A percentile compares a stretch with the other conserved stretches of the same genome.
phyloP scores from a whole-genome alignment of 2,888 invertebrate species.

The Eudemis profundana region DNA sequence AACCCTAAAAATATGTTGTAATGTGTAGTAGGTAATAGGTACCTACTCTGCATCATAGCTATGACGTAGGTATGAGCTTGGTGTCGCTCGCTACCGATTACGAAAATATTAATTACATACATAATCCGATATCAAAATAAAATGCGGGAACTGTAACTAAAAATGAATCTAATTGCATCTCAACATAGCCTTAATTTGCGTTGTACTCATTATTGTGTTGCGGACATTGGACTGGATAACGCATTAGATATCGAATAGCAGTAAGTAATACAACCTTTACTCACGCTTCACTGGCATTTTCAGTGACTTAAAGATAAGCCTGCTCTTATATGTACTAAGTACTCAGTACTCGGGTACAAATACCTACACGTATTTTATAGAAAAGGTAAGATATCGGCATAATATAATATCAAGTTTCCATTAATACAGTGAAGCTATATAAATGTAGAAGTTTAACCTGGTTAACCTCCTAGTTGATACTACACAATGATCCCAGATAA shows the following conservation, averaged over 20 bases:
- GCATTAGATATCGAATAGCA: slow-evolving; percentile 72
- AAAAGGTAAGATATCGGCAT: background rate
- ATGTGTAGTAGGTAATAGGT: too few species aligned
- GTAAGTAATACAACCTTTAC: slow-evolving; percentile 77
- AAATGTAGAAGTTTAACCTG: slow-evolving; percentile 1
- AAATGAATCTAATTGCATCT: slow-evolving; percentile 53
- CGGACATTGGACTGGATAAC: slow-evolving; percentile 63
- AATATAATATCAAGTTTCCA: background rate
- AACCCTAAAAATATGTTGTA: too few species aligned
- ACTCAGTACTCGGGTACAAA: too few species aligned
- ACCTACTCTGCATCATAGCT: too few species aligned
- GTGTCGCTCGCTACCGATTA: slow-evolving; percentile 52
- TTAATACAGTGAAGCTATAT: too few species aligned
- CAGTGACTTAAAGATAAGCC: slow-evolving; percentile 52
- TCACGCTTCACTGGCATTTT: slow-evolving; percentile 72
- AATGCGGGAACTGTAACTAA: slow-evolving; percentile 48
- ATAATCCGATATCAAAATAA: slow-evolving; percentile 55
- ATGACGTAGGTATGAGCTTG: too few species aligned
- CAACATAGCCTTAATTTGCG: slow-evolving; percentile 58
- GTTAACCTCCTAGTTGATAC: slow-evolving; percentile 12
- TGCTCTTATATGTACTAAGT: slow-evolving; percentile 35
- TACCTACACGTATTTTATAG: background rate
- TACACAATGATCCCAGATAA: slow-evolving; percentile 21
- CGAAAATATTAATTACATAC: slow-evolving; percentile 66
- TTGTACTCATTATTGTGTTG: slow-evolving; percentile 50